A percentile compares a stretch with the other conserved stretches of the same genome.
These are phyloP conservation scores for Trichogramma pretiosum DNA, from an alignment of 1,140 invertebrate species.

Conservation along the genomic window DNA sequence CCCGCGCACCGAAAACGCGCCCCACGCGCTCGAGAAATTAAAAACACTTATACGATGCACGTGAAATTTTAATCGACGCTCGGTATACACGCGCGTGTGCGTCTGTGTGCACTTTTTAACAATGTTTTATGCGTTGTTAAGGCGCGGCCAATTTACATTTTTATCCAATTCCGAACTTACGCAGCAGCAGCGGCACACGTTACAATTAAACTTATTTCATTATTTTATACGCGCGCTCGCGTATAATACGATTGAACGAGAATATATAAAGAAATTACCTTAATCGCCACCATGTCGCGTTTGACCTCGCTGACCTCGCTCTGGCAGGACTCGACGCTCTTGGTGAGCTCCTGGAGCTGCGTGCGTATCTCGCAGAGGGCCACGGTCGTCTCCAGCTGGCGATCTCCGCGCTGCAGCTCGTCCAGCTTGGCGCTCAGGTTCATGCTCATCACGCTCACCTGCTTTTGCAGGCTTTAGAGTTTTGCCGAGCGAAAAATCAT, in stretches of 20 bases:
- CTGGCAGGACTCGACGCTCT: constrained; percentile 87
- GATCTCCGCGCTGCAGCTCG: constrained; percentile 77
- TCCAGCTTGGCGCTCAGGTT: constrained; percentile 85
- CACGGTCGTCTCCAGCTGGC: constrained; percentile 80
- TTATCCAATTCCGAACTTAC: too few species aligned
- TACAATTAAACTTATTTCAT: neutral
- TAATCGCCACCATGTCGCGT: constrained; percentile 87
- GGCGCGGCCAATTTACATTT: too few species aligned
- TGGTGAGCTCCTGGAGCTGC: constrained; percentile 84
- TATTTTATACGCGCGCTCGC: neutral
- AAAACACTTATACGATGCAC: too few species aligned
- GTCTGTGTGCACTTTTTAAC: too few species aligned
- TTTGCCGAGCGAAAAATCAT: too few species aligned
- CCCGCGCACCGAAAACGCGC: too few species aligned
- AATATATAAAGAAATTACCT: constrained; percentile 38
- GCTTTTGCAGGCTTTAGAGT: constrained; percentile 77
- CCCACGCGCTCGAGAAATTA: too few species aligned
- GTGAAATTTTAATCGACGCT: too few species aligned
- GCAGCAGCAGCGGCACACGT: neutral
- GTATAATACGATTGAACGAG: neutral
- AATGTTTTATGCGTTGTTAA: too few species aligned
- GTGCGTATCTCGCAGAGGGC: constrained; percentile 82
- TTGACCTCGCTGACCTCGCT: constrained; percentile 86
- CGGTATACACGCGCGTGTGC: too few species aligned
- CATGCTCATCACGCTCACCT: constrained; percentile 93